These are phyloP conservation scores for Gobiocypris rarus DNA, from an alignment of 2,113 vertebrate species.

Conservation along the genomic window DNA sequence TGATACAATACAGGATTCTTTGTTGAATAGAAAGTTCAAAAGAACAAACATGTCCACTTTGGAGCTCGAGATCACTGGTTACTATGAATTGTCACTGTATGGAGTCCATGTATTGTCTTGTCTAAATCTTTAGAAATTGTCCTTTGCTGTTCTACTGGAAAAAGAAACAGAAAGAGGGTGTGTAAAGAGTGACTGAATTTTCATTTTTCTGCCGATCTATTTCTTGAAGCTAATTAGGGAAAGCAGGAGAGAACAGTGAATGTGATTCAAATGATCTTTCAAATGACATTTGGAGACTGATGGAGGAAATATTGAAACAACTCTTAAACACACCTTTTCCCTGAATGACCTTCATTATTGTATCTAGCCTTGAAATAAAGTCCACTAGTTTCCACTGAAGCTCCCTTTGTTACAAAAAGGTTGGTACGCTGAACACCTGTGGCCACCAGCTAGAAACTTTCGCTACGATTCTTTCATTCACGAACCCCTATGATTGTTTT, in stretches of 20 bases:
- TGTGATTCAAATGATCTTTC: constrained; percentile 25
- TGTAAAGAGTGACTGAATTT: neutral
- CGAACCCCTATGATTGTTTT: constrained; percentile 58
- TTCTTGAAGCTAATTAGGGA: neutral
- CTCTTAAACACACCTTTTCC: neutral
- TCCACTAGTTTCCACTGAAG: neutral
- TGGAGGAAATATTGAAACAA: neutral
- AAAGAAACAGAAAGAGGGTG: neutral
- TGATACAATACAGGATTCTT: too few species aligned
- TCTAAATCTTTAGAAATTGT: neutral
- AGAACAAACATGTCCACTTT: too few species aligned
- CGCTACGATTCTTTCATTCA: neutral
- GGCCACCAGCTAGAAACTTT: constrained; percentile 6
- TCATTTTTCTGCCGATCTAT: neutral
- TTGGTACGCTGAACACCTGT: neutral
- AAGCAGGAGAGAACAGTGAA: constrained; percentile 12
- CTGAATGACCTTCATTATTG: neutral
- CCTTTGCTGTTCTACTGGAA: neutral
- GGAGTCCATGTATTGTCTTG: neutral
- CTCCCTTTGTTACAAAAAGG: too few species aligned
- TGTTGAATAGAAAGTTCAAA: too few species aligned
- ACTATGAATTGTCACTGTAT: neutral
- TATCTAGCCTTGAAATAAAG: neutral
- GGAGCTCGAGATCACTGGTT: too few species aligned
- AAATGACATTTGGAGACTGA: constrained; percentile 33